phyloP scores from a whole-genome alignment of 2,797 vertebrate species.

The Gymnoscopelus microlampas region DNA sequence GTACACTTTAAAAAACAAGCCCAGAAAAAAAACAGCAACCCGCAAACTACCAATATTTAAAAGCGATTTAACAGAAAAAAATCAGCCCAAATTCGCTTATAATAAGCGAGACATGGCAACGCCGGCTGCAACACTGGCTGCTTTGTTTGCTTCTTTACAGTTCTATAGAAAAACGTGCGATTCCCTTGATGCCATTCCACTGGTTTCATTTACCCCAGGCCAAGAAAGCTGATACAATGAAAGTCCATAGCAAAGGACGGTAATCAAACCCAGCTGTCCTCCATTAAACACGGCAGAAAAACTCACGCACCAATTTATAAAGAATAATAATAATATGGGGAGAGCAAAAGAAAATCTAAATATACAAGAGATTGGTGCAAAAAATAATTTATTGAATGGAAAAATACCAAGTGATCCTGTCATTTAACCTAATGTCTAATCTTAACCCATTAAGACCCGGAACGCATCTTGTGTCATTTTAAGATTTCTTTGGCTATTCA shows the following conservation, averaged over 20 bases:
- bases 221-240: conserved; percentile 81
- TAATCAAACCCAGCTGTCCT: conserved; percentile 82
- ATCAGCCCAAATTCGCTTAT: too few relatives aligned
- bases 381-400: conserved; percentile 59
- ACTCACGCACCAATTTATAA: conserved; percentile 75
- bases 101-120: neutral
- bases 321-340: conserved; percentile 51
- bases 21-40: too few relatives aligned
- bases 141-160: conserved; percentile 76
- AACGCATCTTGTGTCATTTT: too few relatives aligned
- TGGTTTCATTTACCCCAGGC: conserved; percentile 77
- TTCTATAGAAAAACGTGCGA: conserved; percentile 62
- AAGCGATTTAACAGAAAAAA: too few relatives aligned
- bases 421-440: conserved; percentile 30
- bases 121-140: conserved; percentile 69
- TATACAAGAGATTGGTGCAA: conserved; percentile 15
- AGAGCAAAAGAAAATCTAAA: conserved; percentile 48
- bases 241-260: conserved; percentile 67
- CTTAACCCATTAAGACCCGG: too few relatives aligned
- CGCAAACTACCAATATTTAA: too few relatives aligned
- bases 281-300: conserved; percentile 63
- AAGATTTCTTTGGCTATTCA: too few relatives aligned
- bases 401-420: conserved; percentile 48
- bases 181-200: conserved; percentile 71
- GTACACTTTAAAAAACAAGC: too few relatives aligned